Evolutionary conservation across 2,113 vertebrate species (phyloP).

Genomic region (Scomber colias): DNA sequence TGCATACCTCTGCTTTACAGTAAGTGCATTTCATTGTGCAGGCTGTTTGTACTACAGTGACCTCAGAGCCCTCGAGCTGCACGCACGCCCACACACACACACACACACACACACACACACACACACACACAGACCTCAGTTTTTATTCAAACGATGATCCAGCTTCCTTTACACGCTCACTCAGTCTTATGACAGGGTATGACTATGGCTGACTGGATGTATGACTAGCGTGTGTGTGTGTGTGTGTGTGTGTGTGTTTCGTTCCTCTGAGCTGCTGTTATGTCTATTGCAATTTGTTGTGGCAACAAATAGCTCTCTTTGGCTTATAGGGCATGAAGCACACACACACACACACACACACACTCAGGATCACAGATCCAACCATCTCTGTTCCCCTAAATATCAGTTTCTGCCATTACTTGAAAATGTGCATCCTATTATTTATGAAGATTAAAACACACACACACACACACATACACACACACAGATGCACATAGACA

Average conservation of each 20-base stretch:
- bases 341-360: background rate
- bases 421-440: no score
- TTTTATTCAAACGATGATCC: slow-evolving; percentile 59
- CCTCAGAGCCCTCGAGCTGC: slow-evolving; percentile 43
- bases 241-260: slow-evolving; percentile 12
- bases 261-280: slow-evolving; percentile 28
- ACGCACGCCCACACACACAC: slow-evolving; percentile 15
- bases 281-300: slow-evolving; percentile 54
- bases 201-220: slow-evolving; percentile 69
- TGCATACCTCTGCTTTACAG: slow-evolving; percentile 39
- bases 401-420: background rate
- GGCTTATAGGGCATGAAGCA: background rate
- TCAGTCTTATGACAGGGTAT: slow-evolving; percentile 74
- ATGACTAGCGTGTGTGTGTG: slow-evolving; percentile 57
- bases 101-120: slow-evolving; percentile 19
- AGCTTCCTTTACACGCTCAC: slow-evolving; percentile 62
- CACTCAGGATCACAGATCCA: background rate
- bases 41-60: slow-evolving; percentile 56
- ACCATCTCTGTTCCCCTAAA: background rate
- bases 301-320: slow-evolving; percentile 46
- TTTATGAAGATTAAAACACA: no score
- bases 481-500: background rate
- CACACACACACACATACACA: background rate
- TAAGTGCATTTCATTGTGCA: slow-evolving; percentile 34
- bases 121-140: slow-evolving; percentile 47